phyloP scores from a whole-genome alignment of 2,888 invertebrate species.

The Phyllotreta cruciferae region DNA sequence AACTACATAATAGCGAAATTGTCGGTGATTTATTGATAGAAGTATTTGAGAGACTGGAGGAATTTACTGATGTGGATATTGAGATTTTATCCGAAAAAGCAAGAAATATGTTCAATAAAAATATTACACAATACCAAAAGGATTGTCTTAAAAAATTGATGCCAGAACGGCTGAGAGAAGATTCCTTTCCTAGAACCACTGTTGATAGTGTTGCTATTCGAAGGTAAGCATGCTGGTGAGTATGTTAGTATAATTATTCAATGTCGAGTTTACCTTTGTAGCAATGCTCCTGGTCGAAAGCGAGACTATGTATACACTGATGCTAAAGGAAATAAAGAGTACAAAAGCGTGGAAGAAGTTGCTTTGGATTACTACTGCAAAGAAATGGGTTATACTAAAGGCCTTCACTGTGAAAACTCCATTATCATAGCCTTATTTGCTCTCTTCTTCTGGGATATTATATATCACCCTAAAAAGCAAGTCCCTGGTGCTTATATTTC shows the following conservation, averaged over 20 bases:
- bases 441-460: conserved; percentile 79
- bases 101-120: not conserved
- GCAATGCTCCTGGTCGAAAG: conserved; percentile 51
- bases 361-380: conserved; percentile 63
- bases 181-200: conserved; percentile 47
- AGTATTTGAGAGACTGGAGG: not conserved
- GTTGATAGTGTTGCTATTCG: not conserved
- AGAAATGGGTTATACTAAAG: conserved; percentile 60
- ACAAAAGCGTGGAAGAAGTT: conserved; percentile 65
- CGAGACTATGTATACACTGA: conserved; percentile 49
- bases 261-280: conserved; percentile 34
- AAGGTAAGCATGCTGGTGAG: not conserved
- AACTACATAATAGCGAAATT: not conserved
- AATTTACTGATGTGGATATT: too few species aligned
- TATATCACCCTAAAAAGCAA: conserved; percentile 63
- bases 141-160: conserved; percentile 26
- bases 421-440: conserved; percentile 50
- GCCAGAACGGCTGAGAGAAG: conserved; percentile 58
- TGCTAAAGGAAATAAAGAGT: conserved; percentile 53
- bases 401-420: conserved; percentile 57
- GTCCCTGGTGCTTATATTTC: conserved; percentile 69
- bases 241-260: not conserved
- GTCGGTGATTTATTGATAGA: not conserved
- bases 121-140: not conserved
- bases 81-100: too few species aligned